Percentiles rank a stretch among this genome's conserved stretches.
These are phyloP conservation scores for Dreissena rostriformis DNA, from an alignment of 1,140 invertebrate genomes.

Conservation along the genomic window DNA sequence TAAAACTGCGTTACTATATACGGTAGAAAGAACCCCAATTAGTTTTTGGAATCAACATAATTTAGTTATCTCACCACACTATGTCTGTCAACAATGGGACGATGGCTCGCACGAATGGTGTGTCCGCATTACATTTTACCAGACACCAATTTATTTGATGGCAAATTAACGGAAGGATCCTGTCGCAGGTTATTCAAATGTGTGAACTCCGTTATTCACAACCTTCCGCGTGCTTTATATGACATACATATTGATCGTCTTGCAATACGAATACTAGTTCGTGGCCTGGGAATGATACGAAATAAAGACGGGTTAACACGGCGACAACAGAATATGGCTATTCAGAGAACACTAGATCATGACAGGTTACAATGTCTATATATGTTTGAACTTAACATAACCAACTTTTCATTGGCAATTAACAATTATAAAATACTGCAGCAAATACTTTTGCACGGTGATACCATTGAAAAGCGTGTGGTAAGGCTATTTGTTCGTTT, in stretches of 20 bases:
- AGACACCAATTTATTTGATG: not conserved
- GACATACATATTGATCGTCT: not conserved
- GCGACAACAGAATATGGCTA: too few species aligned
- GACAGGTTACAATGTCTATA: too few species aligned
- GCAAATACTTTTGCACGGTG: too few species aligned
- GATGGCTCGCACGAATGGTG: not conserved
- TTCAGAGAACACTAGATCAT: too few species aligned
- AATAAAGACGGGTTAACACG: too few species aligned
- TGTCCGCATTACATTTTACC: conserved; percentile 3
- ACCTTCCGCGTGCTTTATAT: not conserved
- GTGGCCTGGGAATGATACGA: not conserved
- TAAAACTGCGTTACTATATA: not conserved
- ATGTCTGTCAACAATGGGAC: not conserved
- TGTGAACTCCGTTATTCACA: not conserved
- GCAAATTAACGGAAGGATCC: not conserved
- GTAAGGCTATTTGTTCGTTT: too few species aligned
- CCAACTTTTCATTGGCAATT: too few species aligned
- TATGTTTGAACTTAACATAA: too few species aligned
- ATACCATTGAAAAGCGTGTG: too few species aligned
- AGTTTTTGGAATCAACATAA: not conserved
- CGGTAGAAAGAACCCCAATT: not conserved
- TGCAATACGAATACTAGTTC: not conserved
- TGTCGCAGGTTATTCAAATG: not conserved
- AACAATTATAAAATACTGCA: too few species aligned
- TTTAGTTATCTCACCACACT: not conserved